Conservation (phyloP, 1,140 invertebrate species). For the Prorops nasuta region DNA sequence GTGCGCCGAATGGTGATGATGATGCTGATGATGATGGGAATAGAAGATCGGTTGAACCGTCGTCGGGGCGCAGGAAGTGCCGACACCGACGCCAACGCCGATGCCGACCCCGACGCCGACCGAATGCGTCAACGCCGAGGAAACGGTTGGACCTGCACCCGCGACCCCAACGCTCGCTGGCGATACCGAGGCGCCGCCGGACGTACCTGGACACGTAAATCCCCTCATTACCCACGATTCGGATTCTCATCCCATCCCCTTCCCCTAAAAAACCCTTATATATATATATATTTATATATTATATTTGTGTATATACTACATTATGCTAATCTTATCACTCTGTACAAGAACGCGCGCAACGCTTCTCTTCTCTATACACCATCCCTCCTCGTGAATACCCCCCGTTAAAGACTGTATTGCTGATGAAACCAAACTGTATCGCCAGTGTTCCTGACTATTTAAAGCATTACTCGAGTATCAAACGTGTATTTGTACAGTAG, state of each 20-base stretch:
- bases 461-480: no score
- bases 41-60: constrained; percentile 53
- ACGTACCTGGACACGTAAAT: background rate
- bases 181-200: constrained; percentile 30
- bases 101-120: constrained; percentile 23
- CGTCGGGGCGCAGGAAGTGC: constrained; percentile 41
- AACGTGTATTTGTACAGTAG: no score
- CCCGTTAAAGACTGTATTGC: no score
- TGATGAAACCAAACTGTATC: no score
- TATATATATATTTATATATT: background rate
- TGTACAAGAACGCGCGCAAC: no score
- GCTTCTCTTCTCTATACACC: no score
- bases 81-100: constrained; percentile 38
- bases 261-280: constrained; percentile 12
- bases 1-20: constrained; percentile 48
- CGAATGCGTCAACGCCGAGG: constrained; percentile 31
- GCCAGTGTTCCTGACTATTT: no score
- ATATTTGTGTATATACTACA: background rate
- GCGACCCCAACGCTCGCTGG: constrained; percentile 27
- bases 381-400: no score
- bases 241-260: constrained; percentile 12
- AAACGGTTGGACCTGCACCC: constrained; percentile 28
- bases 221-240: no score
- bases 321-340: no score
- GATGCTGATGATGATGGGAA: constrained; percentile 54